phyloP scores from a whole-genome alignment of 2,113 vertebrate genomes.

The Tetrao urogallus region DNA sequence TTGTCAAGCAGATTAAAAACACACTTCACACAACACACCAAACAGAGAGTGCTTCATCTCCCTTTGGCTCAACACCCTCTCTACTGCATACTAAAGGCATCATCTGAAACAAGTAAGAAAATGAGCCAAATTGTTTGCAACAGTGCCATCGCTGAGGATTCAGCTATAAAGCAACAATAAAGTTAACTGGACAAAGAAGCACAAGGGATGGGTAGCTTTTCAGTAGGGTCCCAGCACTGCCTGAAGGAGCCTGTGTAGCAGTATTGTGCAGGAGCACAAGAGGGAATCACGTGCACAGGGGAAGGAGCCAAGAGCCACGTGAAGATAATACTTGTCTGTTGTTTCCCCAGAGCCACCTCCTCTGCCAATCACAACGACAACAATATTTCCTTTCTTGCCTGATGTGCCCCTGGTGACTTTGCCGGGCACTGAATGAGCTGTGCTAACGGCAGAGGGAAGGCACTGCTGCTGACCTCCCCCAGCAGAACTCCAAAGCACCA shows the following conservation, averaged over 20 bases:
- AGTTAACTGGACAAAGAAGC: neutral
- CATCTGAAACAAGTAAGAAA: neutral
- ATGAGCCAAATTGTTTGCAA: neutral
- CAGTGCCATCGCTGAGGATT: neutral
- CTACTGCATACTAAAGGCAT: neutral
- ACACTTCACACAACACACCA: neutral
- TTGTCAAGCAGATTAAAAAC: slow-evolving; percentile 40
- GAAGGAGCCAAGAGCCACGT: slow-evolving; percentile 45
- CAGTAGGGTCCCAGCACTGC: neutral
- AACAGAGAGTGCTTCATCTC: slow-evolving; percentile 36
- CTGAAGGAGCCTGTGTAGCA: slow-evolving; percentile 36
- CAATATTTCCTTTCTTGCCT: slow-evolving; percentile 36
- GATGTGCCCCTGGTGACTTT: neutral
- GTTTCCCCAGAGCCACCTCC: slow-evolving; percentile 19
- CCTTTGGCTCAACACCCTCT: slow-evolving; percentile 12
- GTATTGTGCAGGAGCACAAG: slow-evolving; percentile 13
- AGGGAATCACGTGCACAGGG: neutral
- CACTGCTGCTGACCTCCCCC: neutral
- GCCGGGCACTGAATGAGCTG: neutral
- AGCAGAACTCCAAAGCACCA: neutral
- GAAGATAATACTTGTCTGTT: slow-evolving; percentile 57
- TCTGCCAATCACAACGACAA: neutral
- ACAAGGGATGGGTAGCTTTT: neutral
- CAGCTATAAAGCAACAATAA: slow-evolving; percentile 14
- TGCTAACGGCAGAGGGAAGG: neutral